Evolutionary conservation across 2,888 invertebrate genomes (phyloP).

Genomic region (Silvanus unidentatus): DNA sequence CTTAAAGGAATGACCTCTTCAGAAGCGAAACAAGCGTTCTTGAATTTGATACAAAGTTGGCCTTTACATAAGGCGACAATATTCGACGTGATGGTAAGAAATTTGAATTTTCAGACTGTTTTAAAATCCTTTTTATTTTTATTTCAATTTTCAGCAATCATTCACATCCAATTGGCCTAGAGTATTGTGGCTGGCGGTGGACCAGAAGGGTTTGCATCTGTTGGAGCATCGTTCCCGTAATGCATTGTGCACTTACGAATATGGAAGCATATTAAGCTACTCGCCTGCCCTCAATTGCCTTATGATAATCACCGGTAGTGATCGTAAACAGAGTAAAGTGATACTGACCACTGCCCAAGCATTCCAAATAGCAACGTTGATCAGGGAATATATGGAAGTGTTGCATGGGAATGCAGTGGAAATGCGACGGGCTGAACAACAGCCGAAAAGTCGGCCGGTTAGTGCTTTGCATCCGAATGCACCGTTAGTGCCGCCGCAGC

Average conservation of each 20-base stretch:
- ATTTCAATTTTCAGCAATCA: no score
- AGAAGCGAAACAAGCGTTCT: slow-evolving; percentile 86
- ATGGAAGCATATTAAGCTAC: slow-evolving; percentile 81
- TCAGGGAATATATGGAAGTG: slow-evolving; percentile 80
- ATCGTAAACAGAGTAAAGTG: slow-evolving; percentile 84
- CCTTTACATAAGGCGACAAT: slow-evolving; percentile 88
- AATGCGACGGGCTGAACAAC: slow-evolving; percentile 34
- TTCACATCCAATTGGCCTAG: slow-evolving; percentile 95
- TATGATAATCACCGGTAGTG: slow-evolving; percentile 88
- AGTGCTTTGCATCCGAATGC: slow-evolving; percentile 46
- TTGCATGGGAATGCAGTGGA: slow-evolving; percentile 32
- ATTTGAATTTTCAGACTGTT: no score
- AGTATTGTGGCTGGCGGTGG: slow-evolving; percentile 86
- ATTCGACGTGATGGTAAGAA: slow-evolving; percentile 93
- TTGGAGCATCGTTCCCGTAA: slow-evolving; percentile 83
- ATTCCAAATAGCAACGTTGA: slow-evolving; percentile 86
- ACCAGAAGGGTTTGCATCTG: slow-evolving; percentile 85
- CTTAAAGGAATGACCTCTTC: slow-evolving; percentile 78
- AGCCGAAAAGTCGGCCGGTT: slow-evolving; percentile 47
- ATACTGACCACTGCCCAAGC: slow-evolving; percentile 90
- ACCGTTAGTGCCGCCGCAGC: slow-evolving; percentile 55
- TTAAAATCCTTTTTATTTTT: no score
- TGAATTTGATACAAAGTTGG: slow-evolving; percentile 90
- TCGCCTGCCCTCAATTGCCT: slow-evolving; percentile 88
- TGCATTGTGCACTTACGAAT: slow-evolving; percentile 87